Percentiles rank a stretch among this genome's conserved stretches.
Evolutionary conservation across 1,140 invertebrate species (phyloP).

Genomic region (Ceratoteleas bidentatus): DNA sequence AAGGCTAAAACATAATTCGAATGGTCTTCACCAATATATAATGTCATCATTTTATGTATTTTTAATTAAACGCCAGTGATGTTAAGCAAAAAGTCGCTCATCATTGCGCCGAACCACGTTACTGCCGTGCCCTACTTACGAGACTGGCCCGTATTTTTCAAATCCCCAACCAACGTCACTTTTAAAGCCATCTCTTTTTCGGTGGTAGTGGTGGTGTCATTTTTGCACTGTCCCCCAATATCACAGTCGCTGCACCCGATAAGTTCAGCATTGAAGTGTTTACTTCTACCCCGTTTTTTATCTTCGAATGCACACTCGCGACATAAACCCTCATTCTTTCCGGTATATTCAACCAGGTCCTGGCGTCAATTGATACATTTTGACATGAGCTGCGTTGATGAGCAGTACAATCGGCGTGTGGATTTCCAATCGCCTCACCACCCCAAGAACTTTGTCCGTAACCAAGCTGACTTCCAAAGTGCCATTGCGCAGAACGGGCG

Average conservation of each 20-base stretch:
- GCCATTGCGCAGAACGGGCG: constrained; percentile 67
- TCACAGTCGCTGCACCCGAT: constrained; percentile 57
- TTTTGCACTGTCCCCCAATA: constrained; percentile 50
- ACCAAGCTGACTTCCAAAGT: constrained; percentile 73
- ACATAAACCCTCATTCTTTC: constrained; percentile 43
- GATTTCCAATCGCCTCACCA: constrained; percentile 54
- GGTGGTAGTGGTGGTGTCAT: no score
- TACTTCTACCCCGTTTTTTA: constrained; percentile 19
- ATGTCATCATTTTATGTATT: no score
- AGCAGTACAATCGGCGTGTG: constrained; percentile 55
- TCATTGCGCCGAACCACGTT: no score
- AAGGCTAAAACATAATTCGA: no score
- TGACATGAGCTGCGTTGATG: constrained; percentile 63
- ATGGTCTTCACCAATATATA: no score
- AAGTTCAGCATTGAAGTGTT: constrained; percentile 44
- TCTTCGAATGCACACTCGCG: constrained; percentile 47
- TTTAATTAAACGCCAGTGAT: no score
- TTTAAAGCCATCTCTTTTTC: no score
- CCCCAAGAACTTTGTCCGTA: constrained; percentile 76
- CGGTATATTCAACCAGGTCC: constrained; percentile 59
- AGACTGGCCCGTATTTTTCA: no score
- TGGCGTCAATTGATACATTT: constrained; percentile 55
- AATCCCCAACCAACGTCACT: no score
- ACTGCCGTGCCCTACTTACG: no score
- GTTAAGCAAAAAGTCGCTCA: no score